Percentiles rank a stretch among this genome's conserved stretches.
Conservation (phyloP, 2,888 invertebrate species). For the Drosophila birchii region DNA sequence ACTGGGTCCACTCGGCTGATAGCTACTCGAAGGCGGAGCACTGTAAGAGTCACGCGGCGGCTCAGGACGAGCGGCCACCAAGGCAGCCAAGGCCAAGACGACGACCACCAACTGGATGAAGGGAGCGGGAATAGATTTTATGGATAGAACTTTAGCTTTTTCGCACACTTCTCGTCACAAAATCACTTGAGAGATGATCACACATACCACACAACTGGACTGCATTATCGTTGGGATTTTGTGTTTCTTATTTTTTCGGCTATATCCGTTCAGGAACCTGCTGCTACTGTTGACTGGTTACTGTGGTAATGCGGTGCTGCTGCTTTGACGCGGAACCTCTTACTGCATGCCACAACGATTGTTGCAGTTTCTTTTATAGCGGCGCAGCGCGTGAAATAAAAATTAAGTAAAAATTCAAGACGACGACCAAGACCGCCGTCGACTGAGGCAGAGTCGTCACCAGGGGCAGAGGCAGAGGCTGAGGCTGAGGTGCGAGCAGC, state of each 20-base stretch:
- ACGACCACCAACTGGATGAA: conserved; percentile 75
- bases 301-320: conserved; percentile 60
- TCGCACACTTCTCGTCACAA: conserved; percentile 4
- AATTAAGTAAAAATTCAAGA: conserved; percentile 77
- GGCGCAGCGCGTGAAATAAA: conserved; percentile 76
- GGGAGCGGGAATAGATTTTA: not conserved
- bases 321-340: conserved; percentile 83
- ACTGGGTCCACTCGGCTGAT: conserved; percentile 85
- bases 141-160: conserved; percentile 23
- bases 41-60: conserved; percentile 83
- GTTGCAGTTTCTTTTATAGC: conserved; percentile 84
- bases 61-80: conserved; percentile 83
- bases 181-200: conserved; percentile 2
- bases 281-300: conserved; percentile 31
- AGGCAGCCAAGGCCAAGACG: conserved; percentile 73
- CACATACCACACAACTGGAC: conserved; percentile 83
- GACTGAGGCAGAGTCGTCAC: conserved; percentile 7
- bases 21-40: conserved; percentile 80
- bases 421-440: conserved; percentile 44
- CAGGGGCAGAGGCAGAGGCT: not conserved
- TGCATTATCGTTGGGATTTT: conserved; percentile 68
- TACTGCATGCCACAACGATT: conserved; percentile 83
- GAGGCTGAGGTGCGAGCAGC: not conserved
- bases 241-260: conserved; percentile 41
- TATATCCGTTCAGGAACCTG: conserved; percentile 46